Conservation (phyloP, 2,888 invertebrate species). For the Leptinotarsa tumamoca region DNA sequence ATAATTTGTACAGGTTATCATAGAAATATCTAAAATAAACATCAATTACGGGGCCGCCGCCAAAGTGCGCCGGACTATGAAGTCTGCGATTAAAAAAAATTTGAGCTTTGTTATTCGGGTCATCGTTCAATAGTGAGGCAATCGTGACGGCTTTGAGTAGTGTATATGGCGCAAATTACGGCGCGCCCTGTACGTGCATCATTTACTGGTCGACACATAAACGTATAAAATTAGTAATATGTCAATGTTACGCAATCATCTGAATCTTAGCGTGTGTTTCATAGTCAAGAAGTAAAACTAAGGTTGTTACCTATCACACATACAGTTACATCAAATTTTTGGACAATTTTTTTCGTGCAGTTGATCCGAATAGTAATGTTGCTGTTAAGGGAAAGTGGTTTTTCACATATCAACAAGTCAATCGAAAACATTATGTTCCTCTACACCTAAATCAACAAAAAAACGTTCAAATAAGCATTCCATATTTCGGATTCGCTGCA, state of each 20-base stretch:
- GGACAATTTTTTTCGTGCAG: constrained; percentile 22
- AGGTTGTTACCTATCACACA: constrained; percentile 46
- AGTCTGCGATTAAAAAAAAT: constrained; percentile 3
- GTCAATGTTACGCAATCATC: constrained; percentile 59
- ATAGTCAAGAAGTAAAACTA: constrained; percentile 54
- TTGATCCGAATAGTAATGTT: constrained; percentile 15
- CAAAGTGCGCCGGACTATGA: constrained; percentile 3
- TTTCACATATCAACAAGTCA: not conserved
- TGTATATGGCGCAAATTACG: not conserved
- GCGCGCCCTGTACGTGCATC: constrained; percentile 28
- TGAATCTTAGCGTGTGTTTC: constrained; percentile 49
- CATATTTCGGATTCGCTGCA: constrained; percentile 12
- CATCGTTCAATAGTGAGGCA: constrained; percentile 4
- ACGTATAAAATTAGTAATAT: constrained; percentile 47
- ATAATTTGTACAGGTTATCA: constrained; percentile 40
- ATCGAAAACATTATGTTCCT: constrained; percentile 1
- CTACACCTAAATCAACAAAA: constrained; percentile 8
- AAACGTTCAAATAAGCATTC: not conserved
- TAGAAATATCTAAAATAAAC: constrained; percentile 35
- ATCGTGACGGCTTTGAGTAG: not conserved
- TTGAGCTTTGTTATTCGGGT: constrained; percentile 22
- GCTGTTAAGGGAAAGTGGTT: not conserved
- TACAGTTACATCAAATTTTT: constrained; percentile 50
- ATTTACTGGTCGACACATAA: constrained; percentile 38
- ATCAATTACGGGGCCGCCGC: constrained; percentile 26